phyloP scores from a whole-genome alignment of 2,113 vertebrate species.

The Tragelaphus scriptus region DNA sequence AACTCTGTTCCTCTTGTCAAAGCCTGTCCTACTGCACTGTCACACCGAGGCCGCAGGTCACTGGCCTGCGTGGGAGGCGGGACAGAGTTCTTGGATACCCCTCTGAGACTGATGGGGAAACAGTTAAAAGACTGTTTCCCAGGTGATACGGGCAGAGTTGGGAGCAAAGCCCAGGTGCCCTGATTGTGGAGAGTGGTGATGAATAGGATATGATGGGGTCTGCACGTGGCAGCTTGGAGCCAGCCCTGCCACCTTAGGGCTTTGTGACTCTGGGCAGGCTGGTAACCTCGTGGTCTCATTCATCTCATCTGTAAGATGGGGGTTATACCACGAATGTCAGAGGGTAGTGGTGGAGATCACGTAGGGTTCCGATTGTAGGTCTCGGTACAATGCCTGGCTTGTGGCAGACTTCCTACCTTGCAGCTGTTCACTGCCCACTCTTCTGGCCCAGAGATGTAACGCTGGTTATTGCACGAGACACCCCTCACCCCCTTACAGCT shows the following conservation, averaged over 20 bases:
- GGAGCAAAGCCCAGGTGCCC: neutral
- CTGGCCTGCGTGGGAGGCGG: neutral
- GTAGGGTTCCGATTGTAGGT: neutral
- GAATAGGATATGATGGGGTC: accelerated
- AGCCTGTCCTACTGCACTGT: accelerated
- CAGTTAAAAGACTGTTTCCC: neutral
- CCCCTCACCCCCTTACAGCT: accelerated
- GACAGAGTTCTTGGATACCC: neutral
- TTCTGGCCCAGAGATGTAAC: neutral
- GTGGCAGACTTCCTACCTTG: neutral
- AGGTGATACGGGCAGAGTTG: neutral
- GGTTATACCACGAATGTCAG: neutral
- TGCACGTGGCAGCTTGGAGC: neutral
- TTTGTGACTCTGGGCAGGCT: neutral
- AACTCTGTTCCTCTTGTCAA: neutral
- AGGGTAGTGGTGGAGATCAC: neutral
- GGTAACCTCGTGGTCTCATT: neutral
- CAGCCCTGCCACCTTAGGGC: neutral
- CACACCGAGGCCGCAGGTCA: accelerated
- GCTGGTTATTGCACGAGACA: neutral
- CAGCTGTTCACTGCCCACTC: neutral
- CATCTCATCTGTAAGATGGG: neutral
- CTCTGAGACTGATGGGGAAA: neutral
- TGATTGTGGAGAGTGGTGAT: neutral
- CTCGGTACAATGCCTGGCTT: neutral